Evolutionary conservation across 2,888 invertebrate species (phyloP).

Genomic region (Cryptus viduatorius): DNA sequence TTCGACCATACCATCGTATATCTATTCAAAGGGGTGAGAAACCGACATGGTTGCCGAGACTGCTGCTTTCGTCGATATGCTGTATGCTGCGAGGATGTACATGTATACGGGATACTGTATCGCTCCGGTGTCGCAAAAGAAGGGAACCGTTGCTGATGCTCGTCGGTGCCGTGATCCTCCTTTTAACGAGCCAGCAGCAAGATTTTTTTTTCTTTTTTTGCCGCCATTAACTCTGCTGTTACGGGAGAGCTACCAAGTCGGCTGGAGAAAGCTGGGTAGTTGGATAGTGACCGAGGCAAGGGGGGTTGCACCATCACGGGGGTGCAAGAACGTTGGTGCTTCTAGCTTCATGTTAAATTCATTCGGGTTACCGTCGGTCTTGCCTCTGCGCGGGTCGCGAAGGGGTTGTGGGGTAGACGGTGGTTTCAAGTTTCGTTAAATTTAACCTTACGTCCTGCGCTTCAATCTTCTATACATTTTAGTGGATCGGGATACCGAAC

Average conservation of each 20-base stretch:
- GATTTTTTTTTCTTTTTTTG: slow-evolving; percentile 72
- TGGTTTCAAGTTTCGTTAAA: slow-evolving; percentile 52
- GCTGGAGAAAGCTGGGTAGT: slow-evolving; percentile 27
- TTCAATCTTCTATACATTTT: neutral
- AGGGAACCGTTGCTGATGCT: slow-evolving; percentile 15
- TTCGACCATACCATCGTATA: slow-evolving; percentile 15
- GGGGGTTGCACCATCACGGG: slow-evolving; percentile 47
- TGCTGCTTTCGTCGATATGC: slow-evolving; percentile 7
- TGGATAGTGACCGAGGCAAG: slow-evolving; percentile 21
- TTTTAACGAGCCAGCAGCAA: slow-evolving; percentile 50
- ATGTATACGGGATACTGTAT: slow-evolving; percentile 10
- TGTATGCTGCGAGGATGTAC: slow-evolving; percentile 10
- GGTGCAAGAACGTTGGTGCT: slow-evolving; percentile 49
- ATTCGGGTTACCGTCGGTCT: slow-evolving; percentile 73
- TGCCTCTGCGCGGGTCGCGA: slow-evolving; percentile 48
- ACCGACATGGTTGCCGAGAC: slow-evolving; percentile 9
- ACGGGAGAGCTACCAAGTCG: neutral
- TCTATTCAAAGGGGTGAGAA: slow-evolving; percentile 27
- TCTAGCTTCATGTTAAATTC: slow-evolving; percentile 81
- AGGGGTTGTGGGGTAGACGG: slow-evolving; percentile 34
- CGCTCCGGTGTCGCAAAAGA: slow-evolving; percentile 9
- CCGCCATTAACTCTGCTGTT: slow-evolving; percentile 76
- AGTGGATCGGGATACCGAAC: neutral
- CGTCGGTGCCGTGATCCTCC: slow-evolving; percentile 42
- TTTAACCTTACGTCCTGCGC: slow-evolving; percentile 47